Evolutionary conservation across 2,113 vertebrate species (phyloP).

Genomic region (Hoplias malabaricus): DNA sequence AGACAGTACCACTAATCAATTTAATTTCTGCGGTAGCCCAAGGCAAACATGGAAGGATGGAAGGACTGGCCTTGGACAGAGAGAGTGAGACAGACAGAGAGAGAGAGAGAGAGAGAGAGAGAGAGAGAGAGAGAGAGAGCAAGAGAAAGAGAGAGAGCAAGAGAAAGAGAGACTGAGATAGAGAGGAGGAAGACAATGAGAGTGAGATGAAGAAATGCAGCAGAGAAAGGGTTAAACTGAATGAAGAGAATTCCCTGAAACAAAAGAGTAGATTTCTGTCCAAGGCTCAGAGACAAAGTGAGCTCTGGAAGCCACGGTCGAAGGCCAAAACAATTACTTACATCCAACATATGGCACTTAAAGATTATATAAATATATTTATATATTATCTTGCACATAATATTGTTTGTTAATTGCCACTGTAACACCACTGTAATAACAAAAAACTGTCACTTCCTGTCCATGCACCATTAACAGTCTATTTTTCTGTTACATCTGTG

Average conservation of each 20-base stretch:
- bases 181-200: not conserved
- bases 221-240: conserved; percentile 29
- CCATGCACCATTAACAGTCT: too few species aligned
- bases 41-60: conserved; percentile 41
- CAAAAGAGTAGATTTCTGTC: not conserved
- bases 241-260: conserved; percentile 6
- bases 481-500: too few species aligned
- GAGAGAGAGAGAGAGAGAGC: not conserved
- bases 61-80: conserved; percentile 29
- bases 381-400: too few species aligned
- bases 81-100: not conserved
- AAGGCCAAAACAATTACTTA: not conserved
- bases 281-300: not conserved
- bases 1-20: conserved; percentile 64
- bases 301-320: not conserved
- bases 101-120: not conserved
- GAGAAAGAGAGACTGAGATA: not conserved
- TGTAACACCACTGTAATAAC: not conserved
- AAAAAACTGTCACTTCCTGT: not conserved
- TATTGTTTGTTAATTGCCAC: not conserved
- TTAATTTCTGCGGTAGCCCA: conserved; percentile 60
- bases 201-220: conserved; percentile 6
- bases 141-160: not conserved
- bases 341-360: not conserved
- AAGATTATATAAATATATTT: too few species aligned